Evolutionary conservation across 2,113 vertebrate species (phyloP), one percentile per base, ranked within the genome.

Genomic region (Elephantulus edwardii): DNA sequence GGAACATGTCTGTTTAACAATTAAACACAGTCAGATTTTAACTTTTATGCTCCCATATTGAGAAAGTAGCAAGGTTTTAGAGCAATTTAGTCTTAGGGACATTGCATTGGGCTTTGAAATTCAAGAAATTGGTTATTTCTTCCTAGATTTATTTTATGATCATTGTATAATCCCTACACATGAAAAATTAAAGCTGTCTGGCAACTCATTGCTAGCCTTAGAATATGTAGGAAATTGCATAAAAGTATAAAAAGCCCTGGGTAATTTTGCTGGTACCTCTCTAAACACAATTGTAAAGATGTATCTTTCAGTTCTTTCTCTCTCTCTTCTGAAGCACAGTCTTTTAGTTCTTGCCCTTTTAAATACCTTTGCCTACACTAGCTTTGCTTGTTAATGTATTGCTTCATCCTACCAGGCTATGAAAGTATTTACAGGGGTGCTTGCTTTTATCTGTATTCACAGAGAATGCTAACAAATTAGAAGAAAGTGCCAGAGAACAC

Each of bases 401-500:
- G 58, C 77, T 88, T 95, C 62, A 79, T 93, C 38, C 93, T 42
- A 0, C 68, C 35, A 52, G 40, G 48, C 88, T 86, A 8, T 70
- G 38, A 85, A 54, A n/a, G 20, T 58, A 9, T 77, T 95, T 90
- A 89, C 84, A 76, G 72, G 86, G 96, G 87, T 91, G 3, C 2
- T 92, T 95, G 48, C 91, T 81, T 96, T 97, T 95, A 68, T 93
- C 85, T 97, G 33, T 96, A 86, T 96, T 95, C 96, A 81, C 97
- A 98, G 98, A 99, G 96, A 98, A 98, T 93, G 98, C 98, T 77
- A 98, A 99, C 90, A 98, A 98, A 81, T 97, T 98, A 93, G 98
- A 98, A 91, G 98, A 98, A 96, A 98, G 98, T 92, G 98, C 98
- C 78, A 98, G 98, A 87, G 98, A 98, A 86, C 98, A 98, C 90